Base-by-base conservation (phyloP, 1,140 invertebrate genomes). In the Neodiprion virginianus region DNA sequence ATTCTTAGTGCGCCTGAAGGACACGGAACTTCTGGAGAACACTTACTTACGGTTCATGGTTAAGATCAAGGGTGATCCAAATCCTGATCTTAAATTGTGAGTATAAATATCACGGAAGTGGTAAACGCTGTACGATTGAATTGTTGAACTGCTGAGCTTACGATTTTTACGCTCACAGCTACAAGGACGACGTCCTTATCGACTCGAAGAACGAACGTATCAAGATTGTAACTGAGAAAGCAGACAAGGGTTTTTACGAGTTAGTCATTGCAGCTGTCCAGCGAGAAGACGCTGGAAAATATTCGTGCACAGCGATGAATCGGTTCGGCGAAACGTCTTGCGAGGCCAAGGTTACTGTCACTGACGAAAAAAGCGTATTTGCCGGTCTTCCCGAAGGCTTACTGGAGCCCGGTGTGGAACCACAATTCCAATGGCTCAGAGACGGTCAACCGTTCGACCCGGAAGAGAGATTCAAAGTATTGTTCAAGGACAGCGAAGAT, bases 401-500 rank as follows among this genome's bases (percentile, higher is more conserved):
- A 48, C 85, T 95, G 7, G 91, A 93, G 69, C 92, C 93, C 48
- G 95, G 95, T 11, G 93, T 94, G 83, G 94, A 95, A 78, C 93
- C 96, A 0, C 90, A 92, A 40, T 98, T 98, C 86, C 90, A 91
- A 69, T 99, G 97, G 97, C 94, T 96, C 76, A 93, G 95, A 76
- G 96, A 98, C 87, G 97, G 97, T 1, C 90, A 93, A 75, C 91
- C 94, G 10, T 97, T 98, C 82, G 95, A 97, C 82, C 96, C 97
- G 5, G 95, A 96, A 83, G 96, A 98, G 82, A 92, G 96, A 72
- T 98, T 98, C 85, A 97, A 98, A 87, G 96, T 99, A 17, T 88
- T 97, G 9, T 95, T 97, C 81, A 94, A 95, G 77, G 96, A 97
- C 79, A 95, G 97, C 78, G 96, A 98, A 81, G 97, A 98, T 81